These are phyloP conservation scores for Acanthurus tractus DNA, from an alignment of 2,797 vertebrate genomes.

Conservation along the genomic window DNA sequence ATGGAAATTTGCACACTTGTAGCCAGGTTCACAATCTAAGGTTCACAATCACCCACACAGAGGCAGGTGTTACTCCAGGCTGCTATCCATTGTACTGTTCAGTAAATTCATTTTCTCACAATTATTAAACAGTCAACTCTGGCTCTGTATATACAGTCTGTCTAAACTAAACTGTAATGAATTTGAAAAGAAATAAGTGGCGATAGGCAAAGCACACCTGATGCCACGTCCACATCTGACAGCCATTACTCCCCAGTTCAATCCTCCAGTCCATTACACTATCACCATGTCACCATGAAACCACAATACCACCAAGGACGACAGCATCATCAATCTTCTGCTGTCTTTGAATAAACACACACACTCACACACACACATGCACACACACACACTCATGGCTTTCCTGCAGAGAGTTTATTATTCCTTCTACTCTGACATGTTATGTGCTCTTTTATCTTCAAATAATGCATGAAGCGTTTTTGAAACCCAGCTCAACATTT, in stretches of 20 bases:
- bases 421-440: slow-evolving; percentile 72
- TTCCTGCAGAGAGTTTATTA: slow-evolving; percentile 75
- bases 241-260: slow-evolving; percentile 65
- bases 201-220: slow-evolving; percentile 62
- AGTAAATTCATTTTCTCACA: neutral
- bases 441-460: slow-evolving; percentile 76
- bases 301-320: slow-evolving; percentile 72
- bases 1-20: too few species aligned
- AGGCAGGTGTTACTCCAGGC: neutral
- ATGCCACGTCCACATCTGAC: slow-evolving; percentile 69
- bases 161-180: neutral
- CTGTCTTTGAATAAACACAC: slow-evolving; percentile 68
- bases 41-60: neutral
- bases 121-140: neutral
- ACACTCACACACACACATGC: slow-evolving; percentile 26
- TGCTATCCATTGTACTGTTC: neutral
- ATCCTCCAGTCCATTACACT: slow-evolving; percentile 54
- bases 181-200: neutral
- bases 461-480: slow-evolving; percentile 75
- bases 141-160: neutral
- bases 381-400: slow-evolving; percentile 51
- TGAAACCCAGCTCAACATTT: slow-evolving; percentile 68
- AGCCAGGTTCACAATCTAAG: neutral
- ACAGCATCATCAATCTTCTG: slow-evolving; percentile 80
- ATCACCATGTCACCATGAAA: slow-evolving; percentile 62